Percentiles rank a stretch among this genome's conserved stretches.
These are phyloP conservation scores for Dreissena rostriformis DNA, from an alignment of 1,140 invertebrate genomes.

Conservation along the genomic window DNA sequence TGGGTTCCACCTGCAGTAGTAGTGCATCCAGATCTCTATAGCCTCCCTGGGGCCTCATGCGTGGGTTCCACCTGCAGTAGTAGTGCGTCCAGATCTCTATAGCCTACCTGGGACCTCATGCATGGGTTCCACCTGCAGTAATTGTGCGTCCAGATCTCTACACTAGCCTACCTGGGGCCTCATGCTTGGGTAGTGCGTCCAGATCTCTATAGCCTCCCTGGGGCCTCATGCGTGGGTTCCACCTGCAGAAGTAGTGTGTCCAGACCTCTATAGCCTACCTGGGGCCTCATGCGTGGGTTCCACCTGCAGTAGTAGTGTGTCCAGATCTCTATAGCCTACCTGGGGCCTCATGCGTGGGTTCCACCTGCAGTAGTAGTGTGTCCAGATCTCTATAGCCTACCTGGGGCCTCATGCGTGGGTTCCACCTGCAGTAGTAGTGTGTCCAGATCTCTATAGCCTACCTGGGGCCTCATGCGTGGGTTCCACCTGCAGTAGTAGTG, in stretches of 20 bases:
- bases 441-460: slow-evolving; percentile 96
- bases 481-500: slow-evolving; percentile 99
- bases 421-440: slow-evolving; percentile 98
- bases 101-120: slow-evolving; percentile 91
- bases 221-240: slow-evolving; percentile 97
- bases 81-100: slow-evolving; percentile 97
- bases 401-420: slow-evolving; percentile 95
- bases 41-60: slow-evolving; percentile 91
- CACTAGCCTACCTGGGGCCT: too few relatives aligned
- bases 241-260: slow-evolving; percentile 97
- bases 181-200: slow-evolving; percentile 92
- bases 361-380: slow-evolving; percentile 97
- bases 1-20: slow-evolving; percentile 99
- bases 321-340: slow-evolving; percentile 95
- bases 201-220: slow-evolving; percentile 92
- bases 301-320: slow-evolving; percentile 97
- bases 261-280: slow-evolving; percentile 94
- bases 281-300: slow-evolving; percentile 96
- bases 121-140: slow-evolving; percentile 99
- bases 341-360: slow-evolving; percentile 96
- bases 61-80: slow-evolving; percentile 98
- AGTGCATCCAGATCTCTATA: slow-evolving; percentile 96
- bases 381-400: slow-evolving; percentile 96
- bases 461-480: slow-evolving; percentile 94
- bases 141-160: slow-evolving; percentile 96